Evolutionary conservation across 2,113 vertebrate species (phyloP).

Genomic region (Perca fluviatilis): DNA sequence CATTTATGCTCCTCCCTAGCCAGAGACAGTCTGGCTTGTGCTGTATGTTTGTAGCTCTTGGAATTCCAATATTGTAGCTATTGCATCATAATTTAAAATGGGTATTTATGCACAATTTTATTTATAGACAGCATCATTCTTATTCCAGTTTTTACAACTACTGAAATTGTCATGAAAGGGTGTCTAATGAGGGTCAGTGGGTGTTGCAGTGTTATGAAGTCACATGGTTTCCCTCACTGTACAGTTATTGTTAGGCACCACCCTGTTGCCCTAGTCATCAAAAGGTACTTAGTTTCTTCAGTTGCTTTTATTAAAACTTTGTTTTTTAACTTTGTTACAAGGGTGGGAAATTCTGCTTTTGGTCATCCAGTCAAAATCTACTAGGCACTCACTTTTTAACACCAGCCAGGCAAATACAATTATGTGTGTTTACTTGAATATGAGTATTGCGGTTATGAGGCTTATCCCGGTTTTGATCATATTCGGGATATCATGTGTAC

Average conservation of each 20-base stretch:
- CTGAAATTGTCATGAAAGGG: background rate
- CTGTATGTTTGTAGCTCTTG: background rate
- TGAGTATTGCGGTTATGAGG: background rate
- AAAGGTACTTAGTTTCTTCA: slow-evolving; percentile 29
- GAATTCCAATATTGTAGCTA: slow-evolving; percentile 3
- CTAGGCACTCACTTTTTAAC: background rate
- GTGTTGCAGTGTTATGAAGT: slow-evolving; percentile 23
- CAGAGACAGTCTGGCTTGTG: slow-evolving; percentile 29
- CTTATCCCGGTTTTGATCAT: background rate
- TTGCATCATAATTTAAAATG: background rate
- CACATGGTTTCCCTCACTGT: slow-evolving; percentile 12
- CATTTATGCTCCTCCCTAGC: slow-evolving; percentile 52
- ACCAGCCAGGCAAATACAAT: background rate
- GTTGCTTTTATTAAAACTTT: slow-evolving; percentile 26
- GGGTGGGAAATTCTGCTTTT: slow-evolving; percentile 16
- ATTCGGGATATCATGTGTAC: background rate
- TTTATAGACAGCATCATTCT: background rate
- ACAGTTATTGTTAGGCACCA: slow-evolving; percentile 25
- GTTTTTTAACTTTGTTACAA: background rate
- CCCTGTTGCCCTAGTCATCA: slow-evolving; percentile 28
- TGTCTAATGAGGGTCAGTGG: background rate
- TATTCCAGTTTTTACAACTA: background rate
- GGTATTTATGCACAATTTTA: background rate
- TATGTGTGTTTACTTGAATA: background rate
- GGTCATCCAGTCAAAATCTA: background rate